phyloP scores from a whole-genome alignment of 1,140 invertebrate genomes.

The Caerostris darwini region DNA sequence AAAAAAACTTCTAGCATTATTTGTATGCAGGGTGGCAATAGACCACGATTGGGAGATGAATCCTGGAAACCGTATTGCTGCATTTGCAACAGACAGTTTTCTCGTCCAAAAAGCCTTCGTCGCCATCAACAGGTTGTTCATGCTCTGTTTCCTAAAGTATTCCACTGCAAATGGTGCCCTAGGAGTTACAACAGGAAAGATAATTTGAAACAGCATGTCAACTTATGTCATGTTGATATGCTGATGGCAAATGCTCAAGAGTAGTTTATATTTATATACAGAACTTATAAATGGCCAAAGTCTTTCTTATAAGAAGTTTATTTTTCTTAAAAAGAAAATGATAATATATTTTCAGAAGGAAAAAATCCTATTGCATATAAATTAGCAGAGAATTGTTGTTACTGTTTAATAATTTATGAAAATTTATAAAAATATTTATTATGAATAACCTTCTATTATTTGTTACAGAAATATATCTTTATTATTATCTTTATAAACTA shows the following conservation, averaged over 20 bases:
- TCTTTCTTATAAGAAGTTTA: not conserved
- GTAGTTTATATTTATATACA: not conserved
- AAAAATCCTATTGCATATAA: not conserved
- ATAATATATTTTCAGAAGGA: not conserved
- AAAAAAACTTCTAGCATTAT: not conserved
- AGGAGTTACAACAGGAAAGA: slow-evolving; percentile 73
- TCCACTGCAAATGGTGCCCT: slow-evolving; percentile 67
- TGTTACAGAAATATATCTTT: not conserved
- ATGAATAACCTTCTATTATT: not conserved
- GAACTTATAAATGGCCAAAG: not conserved
- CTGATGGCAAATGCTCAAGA: not conserved
- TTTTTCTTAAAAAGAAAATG: not conserved
- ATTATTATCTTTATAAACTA: not conserved
- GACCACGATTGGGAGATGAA: not conserved
- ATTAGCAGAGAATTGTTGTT: too few species aligned
- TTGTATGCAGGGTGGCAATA: not conserved
- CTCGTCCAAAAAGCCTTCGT: slow-evolving; percentile 54
- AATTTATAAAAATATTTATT: not conserved
- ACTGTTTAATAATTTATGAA: not conserved
- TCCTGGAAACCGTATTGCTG: slow-evolving; percentile 45
- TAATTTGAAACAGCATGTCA: slow-evolving; percentile 69
- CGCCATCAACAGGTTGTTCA: slow-evolving; percentile 70
- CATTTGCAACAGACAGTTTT: slow-evolving; percentile 63
- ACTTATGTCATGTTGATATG: slow-evolving; percentile 54
- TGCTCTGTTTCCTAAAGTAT: slow-evolving; percentile 57